These are phyloP conservation scores for Hoplias malabaricus DNA, from an alignment of 2,113 vertebrate genomes.

Conservation along the genomic window DNA sequence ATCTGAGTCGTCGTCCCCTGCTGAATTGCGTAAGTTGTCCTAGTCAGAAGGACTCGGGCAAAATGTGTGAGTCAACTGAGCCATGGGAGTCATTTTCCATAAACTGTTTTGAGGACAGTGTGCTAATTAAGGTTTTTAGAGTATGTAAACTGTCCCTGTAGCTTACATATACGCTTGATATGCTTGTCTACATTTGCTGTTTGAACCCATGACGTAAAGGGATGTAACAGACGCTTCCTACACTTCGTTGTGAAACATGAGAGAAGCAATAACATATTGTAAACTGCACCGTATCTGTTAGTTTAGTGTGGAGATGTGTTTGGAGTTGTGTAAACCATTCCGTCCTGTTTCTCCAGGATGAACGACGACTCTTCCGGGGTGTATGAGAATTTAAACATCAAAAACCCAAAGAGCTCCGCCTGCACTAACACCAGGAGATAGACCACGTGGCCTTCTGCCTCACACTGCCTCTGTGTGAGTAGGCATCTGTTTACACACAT, in stretches of 20 bases:
- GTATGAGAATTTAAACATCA: conserved; percentile 88
- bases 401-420: conserved; percentile 76
- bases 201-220: background rate
- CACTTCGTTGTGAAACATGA: background rate
- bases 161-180: background rate
- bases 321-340: conserved; percentile 2
- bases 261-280: background rate
- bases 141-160: background rate
- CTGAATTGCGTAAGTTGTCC: background rate
- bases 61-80: background rate
- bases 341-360: conserved; percentile 62
- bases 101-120: background rate
- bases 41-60: background rate
- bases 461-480: conserved; percentile 66
- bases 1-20: background rate
- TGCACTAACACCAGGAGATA: conserved; percentile 79
- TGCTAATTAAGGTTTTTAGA: background rate
- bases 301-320: conserved; percentile 4
- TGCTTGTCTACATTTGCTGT: background rate
- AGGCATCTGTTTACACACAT: conserved; percentile 18
- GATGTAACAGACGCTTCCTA: background rate
- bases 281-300: background rate
- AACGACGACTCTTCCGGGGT: conserved; percentile 82
- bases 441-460: conserved; percentile 48
- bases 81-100: conserved; percentile 19